A percentile compares a stretch with the other conserved stretches of the same genome.
These are phyloP conservation scores for Automeris io DNA, from an alignment of 2,888 invertebrate species.

Conservation along the genomic window DNA sequence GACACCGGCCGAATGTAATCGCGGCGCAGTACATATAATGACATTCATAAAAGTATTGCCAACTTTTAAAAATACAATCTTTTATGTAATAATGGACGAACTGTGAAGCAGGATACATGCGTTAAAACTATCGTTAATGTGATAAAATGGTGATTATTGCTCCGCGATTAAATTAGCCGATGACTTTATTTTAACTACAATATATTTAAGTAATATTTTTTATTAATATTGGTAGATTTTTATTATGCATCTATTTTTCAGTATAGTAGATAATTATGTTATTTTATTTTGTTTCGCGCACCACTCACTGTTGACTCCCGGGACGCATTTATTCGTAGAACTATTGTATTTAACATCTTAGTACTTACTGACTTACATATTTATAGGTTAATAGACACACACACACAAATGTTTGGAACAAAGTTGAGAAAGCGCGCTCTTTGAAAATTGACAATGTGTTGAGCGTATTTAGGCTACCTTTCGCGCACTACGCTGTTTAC, in stretches of 20 bases:
- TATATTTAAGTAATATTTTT: conserved; percentile 70
- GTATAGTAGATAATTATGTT: conserved; percentile 67
- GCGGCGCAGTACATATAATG: not conserved
- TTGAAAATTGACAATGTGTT: conserved; percentile 62
- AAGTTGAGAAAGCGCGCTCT: conserved; percentile 58
- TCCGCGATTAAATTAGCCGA: not conserved
- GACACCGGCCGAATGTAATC: not conserved
- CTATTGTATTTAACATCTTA: conserved; percentile 67
- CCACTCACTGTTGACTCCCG: conserved; percentile 64
- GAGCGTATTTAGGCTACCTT: conserved; percentile 37
- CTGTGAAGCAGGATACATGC: not conserved
- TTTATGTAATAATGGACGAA: not conserved
- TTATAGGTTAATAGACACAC: conserved; percentile 47
- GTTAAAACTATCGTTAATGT: not conserved
- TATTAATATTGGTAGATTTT: conserved; percentile 84
- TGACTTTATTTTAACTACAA: conserved; percentile 26
- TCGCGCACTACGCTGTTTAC: conserved; percentile 22
- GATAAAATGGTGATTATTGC: not conserved
- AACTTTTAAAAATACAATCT: not conserved
- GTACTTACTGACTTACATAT: conserved; percentile 52
- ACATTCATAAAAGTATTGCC: not conserved
- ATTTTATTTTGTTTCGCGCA: conserved; percentile 50
- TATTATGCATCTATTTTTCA: conserved; percentile 79
- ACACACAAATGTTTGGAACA: conserved; percentile 58
- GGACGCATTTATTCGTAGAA: conserved; percentile 48